A percentile compares a stretch with the other conserved stretches of the same genome.
phyloP scores from a whole-genome alignment of 2,113 vertebrate species.

The Saguinus midas region DNA sequence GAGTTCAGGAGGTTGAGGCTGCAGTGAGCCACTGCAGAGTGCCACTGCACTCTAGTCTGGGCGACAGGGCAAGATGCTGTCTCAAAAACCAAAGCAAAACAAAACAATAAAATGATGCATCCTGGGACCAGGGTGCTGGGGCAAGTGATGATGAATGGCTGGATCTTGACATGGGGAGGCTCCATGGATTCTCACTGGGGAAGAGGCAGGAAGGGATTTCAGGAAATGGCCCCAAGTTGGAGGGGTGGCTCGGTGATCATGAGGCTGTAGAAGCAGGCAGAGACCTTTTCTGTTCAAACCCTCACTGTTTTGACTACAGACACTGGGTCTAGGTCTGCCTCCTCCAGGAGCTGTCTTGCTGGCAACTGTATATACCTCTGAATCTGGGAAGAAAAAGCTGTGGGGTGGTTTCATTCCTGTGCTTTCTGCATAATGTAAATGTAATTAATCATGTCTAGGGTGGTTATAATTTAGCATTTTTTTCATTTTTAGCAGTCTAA shows the following conservation, averaged over 20 bases:
- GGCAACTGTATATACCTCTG: not conserved
- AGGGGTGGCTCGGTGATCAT: not conserved
- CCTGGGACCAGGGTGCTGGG: not conserved
- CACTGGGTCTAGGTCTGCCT: not conserved
- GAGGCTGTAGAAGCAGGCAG: not conserved
- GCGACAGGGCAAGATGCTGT: too few species aligned
- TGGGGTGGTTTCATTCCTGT: not conserved
- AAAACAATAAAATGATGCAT: too few species aligned
- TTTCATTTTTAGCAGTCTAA: constrained; percentile 65
- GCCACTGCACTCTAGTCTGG: too few species aligned
- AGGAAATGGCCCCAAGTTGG: not conserved
- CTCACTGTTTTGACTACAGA: not conserved
- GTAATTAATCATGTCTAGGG: constrained; percentile 62
- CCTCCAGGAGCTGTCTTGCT: not conserved
- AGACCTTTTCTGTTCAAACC: not conserved
- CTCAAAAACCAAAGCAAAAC: too few species aligned
- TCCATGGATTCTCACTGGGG: not conserved
- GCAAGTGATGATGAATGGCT: too few species aligned
- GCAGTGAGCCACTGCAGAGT: too few species aligned
- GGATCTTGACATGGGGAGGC: not conserved
- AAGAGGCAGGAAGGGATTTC: not conserved
- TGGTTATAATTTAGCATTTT: constrained; percentile 59
- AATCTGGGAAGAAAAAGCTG: not conserved
- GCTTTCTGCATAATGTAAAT: constrained; percentile 48
- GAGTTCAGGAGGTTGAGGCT: too few species aligned